These are phyloP conservation scores for Gryon sp. DNA, from an alignment of 1,140 invertebrate species.

Conservation along the genomic window DNA sequence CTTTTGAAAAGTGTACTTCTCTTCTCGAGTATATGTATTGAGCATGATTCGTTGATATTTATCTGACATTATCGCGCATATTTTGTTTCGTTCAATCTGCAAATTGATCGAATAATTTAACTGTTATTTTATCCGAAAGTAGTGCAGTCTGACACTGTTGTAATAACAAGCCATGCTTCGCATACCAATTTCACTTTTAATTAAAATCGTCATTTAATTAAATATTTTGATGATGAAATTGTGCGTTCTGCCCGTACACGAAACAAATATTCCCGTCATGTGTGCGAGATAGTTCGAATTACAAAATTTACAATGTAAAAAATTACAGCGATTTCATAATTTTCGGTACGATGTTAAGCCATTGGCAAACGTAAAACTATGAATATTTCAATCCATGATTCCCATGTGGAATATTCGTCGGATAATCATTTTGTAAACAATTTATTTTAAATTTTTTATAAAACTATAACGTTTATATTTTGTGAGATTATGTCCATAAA, in stretches of 20 bases:
- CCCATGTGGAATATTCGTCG: neutral
- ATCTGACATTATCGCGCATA: slow-evolving; percentile 27
- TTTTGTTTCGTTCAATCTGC: slow-evolving; percentile 30
- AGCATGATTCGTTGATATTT: slow-evolving; percentile 33
- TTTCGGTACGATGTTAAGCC: slow-evolving; percentile 13
- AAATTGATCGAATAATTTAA: slow-evolving; percentile 49
- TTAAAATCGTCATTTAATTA: slow-evolving; percentile 63
- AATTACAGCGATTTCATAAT: slow-evolving; percentile 54
- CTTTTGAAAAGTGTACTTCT: too few species aligned
- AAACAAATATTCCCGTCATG: slow-evolving; percentile 27
- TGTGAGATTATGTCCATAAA: too few species aligned
- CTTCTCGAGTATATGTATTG: too few species aligned
- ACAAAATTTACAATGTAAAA: slow-evolving; percentile 44
- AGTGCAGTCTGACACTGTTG: slow-evolving; percentile 48
- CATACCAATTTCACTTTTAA: slow-evolving; percentile 53
- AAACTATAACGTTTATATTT: too few species aligned
- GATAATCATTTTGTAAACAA: too few species aligned
- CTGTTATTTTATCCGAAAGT: slow-evolving; percentile 41
- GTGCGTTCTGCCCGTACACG: slow-evolving; percentile 34
- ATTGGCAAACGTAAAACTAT: slow-evolving; percentile 16
- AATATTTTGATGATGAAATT: slow-evolving; percentile 56
- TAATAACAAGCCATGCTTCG: slow-evolving; percentile 51
- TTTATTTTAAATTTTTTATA: too few species aligned
- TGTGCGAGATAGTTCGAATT: slow-evolving; percentile 45
- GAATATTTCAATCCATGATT: slow-evolving; percentile 13